Base-by-base conservation (phyloP, 2,888 invertebrate genomes). In the Deroplatys truncata region DNA sequence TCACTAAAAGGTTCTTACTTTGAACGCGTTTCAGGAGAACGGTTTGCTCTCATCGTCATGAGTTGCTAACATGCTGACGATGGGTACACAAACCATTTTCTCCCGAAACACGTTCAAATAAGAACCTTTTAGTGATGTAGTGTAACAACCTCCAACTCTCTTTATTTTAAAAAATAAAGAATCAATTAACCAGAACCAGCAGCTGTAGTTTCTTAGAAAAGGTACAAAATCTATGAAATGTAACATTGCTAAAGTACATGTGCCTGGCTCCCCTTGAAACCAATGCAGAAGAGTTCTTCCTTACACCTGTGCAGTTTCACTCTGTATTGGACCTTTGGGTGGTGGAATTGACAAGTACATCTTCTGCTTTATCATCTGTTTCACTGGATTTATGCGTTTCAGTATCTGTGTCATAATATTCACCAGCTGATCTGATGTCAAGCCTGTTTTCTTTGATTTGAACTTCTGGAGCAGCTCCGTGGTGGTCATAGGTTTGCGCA, bases 401-500 rank as follows among this genome's bases (percentile, higher is more conserved):
- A 99, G 94, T 91, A 99, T 98, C 93, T 98, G 98, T 13, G 98
- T 98, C 96, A 99, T 98, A 82, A 97, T 97, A 92, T 97, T 97
- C 1, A 98, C 98, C 90, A 99, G 95, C 90, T 98, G 97, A 91
- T 99, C 98, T 91, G 97, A 98, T 89, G 97, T 97, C 88, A 98
- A 95, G 8, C 98, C 98, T 16, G 98, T 97, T 92, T 98, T 98
- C 93, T 98, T 98, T 83, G 97, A 97, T 93, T 98, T 98, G 94
- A 99, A 98, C 94, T 99, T 99, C 91, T 98, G 98, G 84, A 99
- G 94, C 72, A 99, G 94, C 93, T 99, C 99, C 0, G 98, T 99
- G 0, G 99, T 98, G 0, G 99, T 99, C 97, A 99, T 98, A 0
- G 99, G 99, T 92, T 99, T 99, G 16, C 99, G 96, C 93, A 98